Evolutionary conservation across 2,888 invertebrate species (phyloP).

Genomic region (Acleris laterana): DNA sequence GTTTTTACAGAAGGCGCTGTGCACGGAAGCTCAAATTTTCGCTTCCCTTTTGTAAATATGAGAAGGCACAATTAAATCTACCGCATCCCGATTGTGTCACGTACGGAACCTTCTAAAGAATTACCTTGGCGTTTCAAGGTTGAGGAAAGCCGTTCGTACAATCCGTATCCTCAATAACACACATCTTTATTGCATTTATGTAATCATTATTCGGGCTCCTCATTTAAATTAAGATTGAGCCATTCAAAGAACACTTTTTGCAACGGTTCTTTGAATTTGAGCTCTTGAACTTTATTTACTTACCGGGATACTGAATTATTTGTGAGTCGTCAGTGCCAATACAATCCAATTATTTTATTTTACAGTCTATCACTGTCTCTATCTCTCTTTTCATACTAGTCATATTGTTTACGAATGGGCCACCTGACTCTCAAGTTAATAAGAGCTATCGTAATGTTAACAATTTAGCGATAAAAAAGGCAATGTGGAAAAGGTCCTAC

Average conservation of each 20-base stretch:
- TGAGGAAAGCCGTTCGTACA: neutral
- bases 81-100: constrained; percentile 7
- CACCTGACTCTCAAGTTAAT: too few relatives aligned
- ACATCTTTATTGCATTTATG: neutral
- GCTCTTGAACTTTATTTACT: too few relatives aligned
- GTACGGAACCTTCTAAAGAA: neutral
- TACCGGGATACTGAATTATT: too few relatives aligned
- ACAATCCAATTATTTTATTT: too few relatives aligned
- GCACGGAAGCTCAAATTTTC: neutral
- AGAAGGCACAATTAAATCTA: neutral
- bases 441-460: too few relatives aligned
- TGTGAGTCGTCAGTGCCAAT: too few relatives aligned
- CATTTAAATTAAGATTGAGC: constrained; percentile 6
- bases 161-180: neutral
- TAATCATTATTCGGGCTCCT: constrained; percentile 4
- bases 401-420: too few relatives aligned
- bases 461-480: too few relatives aligned
- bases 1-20: constrained; percentile 16
- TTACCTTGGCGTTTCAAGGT: constrained; percentile 2
- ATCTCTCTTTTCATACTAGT: too few relatives aligned
- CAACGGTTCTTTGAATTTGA: neutral
- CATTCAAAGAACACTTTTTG: neutral
- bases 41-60: neutral
- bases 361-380: too few relatives aligned
- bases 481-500: too few relatives aligned